These are phyloP conservation scores for Eubucco bourcierii DNA, from an alignment of 2,113 vertebrate species.

Conservation along the genomic window DNA sequence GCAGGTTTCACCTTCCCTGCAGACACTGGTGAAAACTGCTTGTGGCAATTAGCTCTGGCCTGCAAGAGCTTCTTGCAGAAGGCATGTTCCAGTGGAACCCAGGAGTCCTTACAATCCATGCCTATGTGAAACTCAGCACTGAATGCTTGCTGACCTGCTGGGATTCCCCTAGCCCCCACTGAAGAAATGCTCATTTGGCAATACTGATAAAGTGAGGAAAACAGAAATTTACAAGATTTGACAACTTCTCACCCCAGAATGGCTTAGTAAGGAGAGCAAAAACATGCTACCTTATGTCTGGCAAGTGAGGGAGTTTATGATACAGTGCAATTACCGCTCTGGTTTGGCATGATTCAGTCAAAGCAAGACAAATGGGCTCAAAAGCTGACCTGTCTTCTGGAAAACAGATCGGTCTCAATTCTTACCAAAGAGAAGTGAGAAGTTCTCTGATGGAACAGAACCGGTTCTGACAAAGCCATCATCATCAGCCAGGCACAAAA, in stretches of 20 bases:
- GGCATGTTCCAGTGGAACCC: conserved; percentile 26
- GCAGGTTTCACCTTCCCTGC: not conserved
- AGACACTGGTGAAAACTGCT: not conserved
- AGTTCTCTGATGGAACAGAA: conserved; percentile 11
- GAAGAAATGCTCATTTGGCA: conserved; percentile 30
- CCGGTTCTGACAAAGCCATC: conserved; percentile 19
- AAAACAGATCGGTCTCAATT: conserved; percentile 5
- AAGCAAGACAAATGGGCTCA: not conserved
- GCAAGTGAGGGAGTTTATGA: conserved; percentile 8
- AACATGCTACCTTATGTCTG: not conserved
- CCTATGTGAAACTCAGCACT: not conserved
- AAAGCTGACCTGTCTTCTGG: not conserved
- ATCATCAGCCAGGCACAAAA: conserved; percentile 11
- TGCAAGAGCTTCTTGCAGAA: conserved; percentile 22
- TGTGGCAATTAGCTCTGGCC: not conserved
- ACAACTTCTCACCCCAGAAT: conserved; percentile 42
- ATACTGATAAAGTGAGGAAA: conserved; percentile 21
- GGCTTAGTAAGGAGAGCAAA: conserved; percentile 50
- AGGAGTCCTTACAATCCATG: not conserved
- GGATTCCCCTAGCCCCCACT: not conserved
- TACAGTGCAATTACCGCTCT: conserved; percentile 27
- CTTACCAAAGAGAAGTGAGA: not conserved
- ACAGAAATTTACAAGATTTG: not conserved
- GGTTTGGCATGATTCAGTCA: conserved; percentile 31
- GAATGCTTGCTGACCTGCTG: not conserved